Evolutionary conservation across 2,888 invertebrate genomes (phyloP), one percentile per base, ranked within the genome.

Genomic region (Salticus scenicus): DNA sequence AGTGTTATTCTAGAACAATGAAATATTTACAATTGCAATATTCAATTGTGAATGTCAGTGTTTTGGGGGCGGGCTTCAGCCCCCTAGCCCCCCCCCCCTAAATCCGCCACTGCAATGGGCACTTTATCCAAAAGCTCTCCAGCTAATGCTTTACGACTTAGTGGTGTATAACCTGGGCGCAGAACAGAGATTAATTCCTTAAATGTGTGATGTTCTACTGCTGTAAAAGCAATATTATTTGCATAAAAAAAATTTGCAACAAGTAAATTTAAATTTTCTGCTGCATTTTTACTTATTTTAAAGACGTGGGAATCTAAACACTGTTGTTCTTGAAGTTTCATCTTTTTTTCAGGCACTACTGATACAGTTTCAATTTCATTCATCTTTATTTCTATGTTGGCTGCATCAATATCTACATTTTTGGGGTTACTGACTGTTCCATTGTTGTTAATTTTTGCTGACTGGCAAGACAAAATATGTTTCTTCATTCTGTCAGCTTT

Each of bases 231-330:
- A 57, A 57, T 57, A 57, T 57, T 57, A 57, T 57, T 57, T 8
- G 57, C 57, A 57, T 57, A 57, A 57, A 57, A 57, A 24, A n/a
- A 57, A 57, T n/a, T n/a, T n/a, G n/a, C n/a, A n/a, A n/a, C n/a
- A n/a, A n/a, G n/a, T n/a, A n/a, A n/a, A n/a, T n/a, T n/a, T n/a
- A n/a, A n/a, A n/a, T n/a, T n/a, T n/a, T n/a, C 47, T 1, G n/a
- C 1, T n/a, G n/a, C 14, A 47, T 47, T 1, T n/a, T 47, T 47
- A n/a, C 47, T 47, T 47, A n/a, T 47, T 47, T 47, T 47, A n/a
- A 47, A 47, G n/a, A 4, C 47, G n/a, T 47, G 5, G 47, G 47
- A 47, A 47, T 47, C 47, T 47, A 47, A 4, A 47, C 47, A 47
- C 47, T 4, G 5, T n/a, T 17, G 47, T 14, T 17, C 1, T n/a